A percentile compares a stretch with the other conserved stretches of the same genome.
phyloP scores from a whole-genome alignment of 2,888 invertebrate genomes.

The Saturnia pavonia region DNA sequence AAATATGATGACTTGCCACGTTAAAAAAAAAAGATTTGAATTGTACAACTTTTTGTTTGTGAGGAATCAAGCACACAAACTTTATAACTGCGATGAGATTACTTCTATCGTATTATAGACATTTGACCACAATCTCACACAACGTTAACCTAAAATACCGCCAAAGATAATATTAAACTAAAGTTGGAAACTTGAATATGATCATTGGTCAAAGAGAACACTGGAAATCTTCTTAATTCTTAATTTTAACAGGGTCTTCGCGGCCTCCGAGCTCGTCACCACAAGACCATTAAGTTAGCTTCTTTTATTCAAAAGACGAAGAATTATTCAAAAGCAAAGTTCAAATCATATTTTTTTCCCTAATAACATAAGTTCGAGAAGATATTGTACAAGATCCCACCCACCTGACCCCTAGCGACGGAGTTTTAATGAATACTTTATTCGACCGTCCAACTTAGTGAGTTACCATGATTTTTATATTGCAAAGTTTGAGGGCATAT shows the following conservation, averaged over 20 bases:
- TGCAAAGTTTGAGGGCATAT: constrained; percentile 62
- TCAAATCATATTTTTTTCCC: constrained; percentile 5
- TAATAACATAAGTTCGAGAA: constrained; percentile 16
- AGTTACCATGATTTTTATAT: constrained; percentile 78
- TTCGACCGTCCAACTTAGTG: constrained; percentile 59
- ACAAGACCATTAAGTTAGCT: background rate
- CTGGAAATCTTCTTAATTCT: background rate
- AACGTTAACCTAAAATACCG: background rate
- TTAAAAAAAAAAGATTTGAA: too few relatives aligned
- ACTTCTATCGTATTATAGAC: background rate
- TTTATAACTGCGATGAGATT: too few relatives aligned
- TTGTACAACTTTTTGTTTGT: too few relatives aligned
- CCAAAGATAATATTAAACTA: background rate
- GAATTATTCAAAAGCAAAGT: constrained; percentile 8
- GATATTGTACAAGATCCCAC: constrained; percentile 32
- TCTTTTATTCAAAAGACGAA: background rate
- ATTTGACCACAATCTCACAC: background rate
- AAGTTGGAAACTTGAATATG: background rate
- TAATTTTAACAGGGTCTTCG: background rate
- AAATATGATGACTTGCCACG: too few relatives aligned
- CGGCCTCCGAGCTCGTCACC: background rate
- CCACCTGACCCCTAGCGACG: constrained; percentile 60
- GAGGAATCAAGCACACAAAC: too few relatives aligned
- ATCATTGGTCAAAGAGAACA: background rate
- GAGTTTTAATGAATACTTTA: constrained; percentile 75